These are phyloP conservation scores for Anorthoa munda DNA, from an alignment of 2,888 invertebrate genomes.

Conservation along the genomic window DNA sequence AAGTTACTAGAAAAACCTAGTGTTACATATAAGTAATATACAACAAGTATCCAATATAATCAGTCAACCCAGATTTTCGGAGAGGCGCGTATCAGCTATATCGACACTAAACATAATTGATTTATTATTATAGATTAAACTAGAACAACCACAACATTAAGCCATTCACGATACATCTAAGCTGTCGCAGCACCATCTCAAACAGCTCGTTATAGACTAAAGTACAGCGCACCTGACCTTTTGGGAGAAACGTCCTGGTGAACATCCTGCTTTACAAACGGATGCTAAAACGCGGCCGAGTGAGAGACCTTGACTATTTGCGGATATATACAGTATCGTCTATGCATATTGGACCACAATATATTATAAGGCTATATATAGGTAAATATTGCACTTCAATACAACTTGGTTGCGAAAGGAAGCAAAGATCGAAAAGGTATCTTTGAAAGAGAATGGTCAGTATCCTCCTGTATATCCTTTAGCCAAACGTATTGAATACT, in stretches of 20 bases:
- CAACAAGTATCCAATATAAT: too few species aligned
- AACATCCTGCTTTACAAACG: slow-evolving; percentile 52
- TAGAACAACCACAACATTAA: not conserved
- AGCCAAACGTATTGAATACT: not conserved
- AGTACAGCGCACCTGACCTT: slow-evolving; percentile 50
- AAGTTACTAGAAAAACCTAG: too few species aligned
- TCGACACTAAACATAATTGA: not conserved
- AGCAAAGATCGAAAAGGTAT: not conserved
- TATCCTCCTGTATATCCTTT: not conserved
- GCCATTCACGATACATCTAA: not conserved
- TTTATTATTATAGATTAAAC: not conserved
- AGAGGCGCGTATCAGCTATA: not conserved
- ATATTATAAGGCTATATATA: not conserved
- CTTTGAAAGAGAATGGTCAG: not conserved
- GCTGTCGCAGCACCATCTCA: slow-evolving; percentile 1
- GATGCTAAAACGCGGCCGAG: slow-evolving; percentile 31
- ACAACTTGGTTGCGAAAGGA: not conserved
- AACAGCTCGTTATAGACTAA: slow-evolving; percentile 22
- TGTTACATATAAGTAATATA: too few species aligned
- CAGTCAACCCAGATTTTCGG: not conserved
- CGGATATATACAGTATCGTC: slow-evolving; percentile 42
- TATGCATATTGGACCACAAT: slow-evolving; percentile 1
- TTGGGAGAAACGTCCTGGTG: slow-evolving; percentile 47
- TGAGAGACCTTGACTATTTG: slow-evolving; percentile 46
- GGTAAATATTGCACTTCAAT: not conserved